Base-by-base conservation (phyloP, 2,113 vertebrate species). In the Indri indri region DNA sequence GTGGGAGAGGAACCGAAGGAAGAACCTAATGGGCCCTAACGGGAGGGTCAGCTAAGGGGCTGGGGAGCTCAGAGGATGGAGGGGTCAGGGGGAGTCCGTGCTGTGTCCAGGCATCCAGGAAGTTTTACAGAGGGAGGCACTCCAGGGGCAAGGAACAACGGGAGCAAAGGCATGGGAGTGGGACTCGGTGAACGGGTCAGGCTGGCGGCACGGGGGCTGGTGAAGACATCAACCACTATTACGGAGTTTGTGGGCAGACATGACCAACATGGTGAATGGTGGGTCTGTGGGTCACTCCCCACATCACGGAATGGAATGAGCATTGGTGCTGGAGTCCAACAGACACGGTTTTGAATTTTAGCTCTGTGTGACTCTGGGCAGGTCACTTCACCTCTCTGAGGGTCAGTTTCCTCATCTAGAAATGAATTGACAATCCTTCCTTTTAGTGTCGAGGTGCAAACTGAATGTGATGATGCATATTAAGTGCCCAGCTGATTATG, bases 321-420 rank as follows among this genome's bases (percentile, higher is more conserved):
- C 40, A 20, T 2, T 18, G 63, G 27, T 30, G 50, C 77, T 25
- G 40, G 71, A 93, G 61, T 76, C 50, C 91, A 34, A 11, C 30
- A 71, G 70, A 73, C 17, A 13, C 3, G 7, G 18, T 42, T 88
- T 88, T 45, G 65, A 74, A 30, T 71, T 45, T 90, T 52, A 47
- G 45, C 34, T 45, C 70, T 59, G 0, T 17, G 68, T 88, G 79
- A 88, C 14, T 16, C 57, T 47, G 45, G 77, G 37, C 52, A 34
- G 65, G 52, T 91, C 71, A 17, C n/a, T 84, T 84, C 5, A 34
- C 82, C 30, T 95, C 65, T 89, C 86, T 37, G 57, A 23, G 66
- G 50, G 6, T 91, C 63, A 5, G 37, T 81, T 32, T 81, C 59
- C 45, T 89, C n/a, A 10, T 63, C 61, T 37, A 50, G 17, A 65